Percentiles rank a stretch among this genome's conserved stretches.
Evolutionary conservation across 2,797 vertebrate genomes (phyloP).

Genomic region (Lepilemur septentrionalis): DNA sequence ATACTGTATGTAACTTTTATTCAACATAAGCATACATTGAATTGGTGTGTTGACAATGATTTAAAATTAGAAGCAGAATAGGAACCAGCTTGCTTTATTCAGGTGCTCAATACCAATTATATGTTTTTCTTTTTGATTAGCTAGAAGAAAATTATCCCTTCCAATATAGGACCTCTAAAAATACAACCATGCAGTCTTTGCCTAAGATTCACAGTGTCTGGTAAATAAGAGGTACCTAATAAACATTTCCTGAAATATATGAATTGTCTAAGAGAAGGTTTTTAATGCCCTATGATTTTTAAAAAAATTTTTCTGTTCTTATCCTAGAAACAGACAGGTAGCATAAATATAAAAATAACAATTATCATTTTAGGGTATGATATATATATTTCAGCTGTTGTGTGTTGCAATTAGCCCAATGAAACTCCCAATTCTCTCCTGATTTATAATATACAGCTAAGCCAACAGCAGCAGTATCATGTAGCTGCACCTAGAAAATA

Average conservation of each 20-base stretch:
- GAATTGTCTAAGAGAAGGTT: background rate
- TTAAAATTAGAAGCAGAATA: background rate
- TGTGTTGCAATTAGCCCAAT: background rate
- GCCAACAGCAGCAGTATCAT: background rate
- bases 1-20: background rate
- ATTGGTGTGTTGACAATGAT: background rate
- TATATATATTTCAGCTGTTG: background rate
- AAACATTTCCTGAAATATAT: background rate
- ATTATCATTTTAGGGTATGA: background rate
- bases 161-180: background rate
- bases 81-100: background rate
- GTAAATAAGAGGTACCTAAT: background rate
- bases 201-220: background rate
- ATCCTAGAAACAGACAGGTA: background rate
- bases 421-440: background rate
- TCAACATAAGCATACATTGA: background rate
- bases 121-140: background rate
- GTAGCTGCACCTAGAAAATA: background rate
- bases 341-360: background rate
- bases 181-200: background rate
- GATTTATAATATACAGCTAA: background rate
- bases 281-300: background rate
- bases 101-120: background rate
- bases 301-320: background rate
- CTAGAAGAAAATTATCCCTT: background rate